A percentile compares a stretch with the other conserved stretches of the same genome.
Evolutionary conservation across 2,113 vertebrate species (phyloP).

Genomic region (Entomyzon cyanotis): DNA sequence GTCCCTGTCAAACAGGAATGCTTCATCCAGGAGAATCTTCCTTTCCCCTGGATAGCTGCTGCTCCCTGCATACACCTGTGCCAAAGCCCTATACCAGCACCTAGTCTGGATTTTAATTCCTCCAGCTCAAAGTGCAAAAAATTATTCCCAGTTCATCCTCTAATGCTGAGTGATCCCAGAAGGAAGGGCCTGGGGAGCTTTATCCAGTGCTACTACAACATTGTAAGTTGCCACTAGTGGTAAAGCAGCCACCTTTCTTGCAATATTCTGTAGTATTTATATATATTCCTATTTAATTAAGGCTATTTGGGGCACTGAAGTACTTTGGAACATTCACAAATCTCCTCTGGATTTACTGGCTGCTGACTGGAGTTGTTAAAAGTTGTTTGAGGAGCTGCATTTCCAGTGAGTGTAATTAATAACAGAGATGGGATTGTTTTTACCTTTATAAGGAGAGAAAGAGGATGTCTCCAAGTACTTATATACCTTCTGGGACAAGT

Average conservation of each 20-base stretch:
- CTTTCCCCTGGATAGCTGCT: neutral
- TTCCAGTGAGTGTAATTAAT: neutral
- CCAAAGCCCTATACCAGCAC: neutral
- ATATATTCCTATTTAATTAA: neutral
- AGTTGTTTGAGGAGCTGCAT: neutral
- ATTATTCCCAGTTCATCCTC: neutral
- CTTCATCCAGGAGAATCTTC: neutral
- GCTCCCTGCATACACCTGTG: neutral
- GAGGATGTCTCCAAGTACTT: neutral
- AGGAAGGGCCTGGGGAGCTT: neutral
- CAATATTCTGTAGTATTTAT: neutral
- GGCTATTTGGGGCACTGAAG: neutral
- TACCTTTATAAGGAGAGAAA: neutral
- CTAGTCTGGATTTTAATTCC: neutral
- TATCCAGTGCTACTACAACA: accelerated
- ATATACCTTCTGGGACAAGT: neutral
- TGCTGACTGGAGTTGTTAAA: neutral
- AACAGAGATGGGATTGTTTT: neutral
- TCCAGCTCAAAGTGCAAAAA: neutral
- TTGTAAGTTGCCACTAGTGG: neutral
- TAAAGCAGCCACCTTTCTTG: neutral
- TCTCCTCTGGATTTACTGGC: neutral
- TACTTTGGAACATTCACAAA: neutral
- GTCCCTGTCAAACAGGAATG: neutral
- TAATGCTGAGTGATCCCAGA: neutral